Percentiles rank a stretch among this genome's conserved stretches.
phyloP scores from a whole-genome alignment of 2,113 vertebrate species.

The Mustelus asterias region DNA sequence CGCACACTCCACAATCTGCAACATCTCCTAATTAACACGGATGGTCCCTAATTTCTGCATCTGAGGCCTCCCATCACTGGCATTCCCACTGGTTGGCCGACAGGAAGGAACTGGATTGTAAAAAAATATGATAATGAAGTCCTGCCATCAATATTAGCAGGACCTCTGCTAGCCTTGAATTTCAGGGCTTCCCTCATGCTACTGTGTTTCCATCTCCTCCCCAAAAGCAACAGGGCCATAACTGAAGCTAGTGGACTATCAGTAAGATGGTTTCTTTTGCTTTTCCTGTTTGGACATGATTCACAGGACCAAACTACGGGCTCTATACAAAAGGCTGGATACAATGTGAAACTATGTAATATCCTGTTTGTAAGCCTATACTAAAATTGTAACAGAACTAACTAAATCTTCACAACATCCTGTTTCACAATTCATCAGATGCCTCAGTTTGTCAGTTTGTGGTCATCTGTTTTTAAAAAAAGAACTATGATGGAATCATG shows the following conservation, averaged over 20 bases:
- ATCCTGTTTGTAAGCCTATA: not conserved
- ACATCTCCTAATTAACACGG: not conserved
- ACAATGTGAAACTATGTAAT: not conserved
- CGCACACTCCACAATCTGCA: not conserved
- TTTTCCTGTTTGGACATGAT: not conserved
- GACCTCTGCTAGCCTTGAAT: not conserved
- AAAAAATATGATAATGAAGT: not conserved
- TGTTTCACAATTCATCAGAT: not conserved
- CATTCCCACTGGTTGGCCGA: not conserved
- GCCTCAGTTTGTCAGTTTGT: not conserved
- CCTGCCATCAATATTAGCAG: not conserved
- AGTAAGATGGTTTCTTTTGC: not conserved
- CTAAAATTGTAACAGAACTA: not conserved
- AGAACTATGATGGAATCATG: not conserved
- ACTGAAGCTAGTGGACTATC: not conserved
- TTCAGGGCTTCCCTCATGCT: not conserved
- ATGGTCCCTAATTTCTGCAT: too few relatives aligned
- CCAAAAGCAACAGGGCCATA: not conserved
- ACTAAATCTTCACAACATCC: not conserved
- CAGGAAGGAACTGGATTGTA: not conserved
- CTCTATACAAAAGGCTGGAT: not conserved
- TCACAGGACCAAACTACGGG: not conserved
- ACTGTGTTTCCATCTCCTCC: not conserved
- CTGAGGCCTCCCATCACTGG: not conserved
- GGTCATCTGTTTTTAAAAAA: not conserved